Percentiles rank a stretch among this genome's conserved stretches.
Conservation (phyloP, 1,140 invertebrate species). For the Psix sp. region DNA sequence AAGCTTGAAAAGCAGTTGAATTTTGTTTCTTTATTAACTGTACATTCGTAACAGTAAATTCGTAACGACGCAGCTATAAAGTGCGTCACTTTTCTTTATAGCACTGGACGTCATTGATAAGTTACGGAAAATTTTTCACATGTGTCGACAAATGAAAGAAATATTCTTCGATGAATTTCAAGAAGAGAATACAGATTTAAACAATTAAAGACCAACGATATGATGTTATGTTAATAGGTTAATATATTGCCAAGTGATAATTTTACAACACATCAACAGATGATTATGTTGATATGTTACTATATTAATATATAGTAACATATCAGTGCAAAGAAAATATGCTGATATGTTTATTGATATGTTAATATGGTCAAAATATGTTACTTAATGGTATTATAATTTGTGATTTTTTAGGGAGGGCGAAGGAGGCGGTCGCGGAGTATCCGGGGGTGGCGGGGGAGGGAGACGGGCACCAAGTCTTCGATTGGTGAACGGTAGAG, state of each 20-base stretch:
- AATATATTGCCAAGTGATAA: too few relatives aligned
- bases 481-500: slow-evolving; percentile 82
- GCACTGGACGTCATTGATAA: too few relatives aligned
- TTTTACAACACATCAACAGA: too few relatives aligned
- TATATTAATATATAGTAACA: too few relatives aligned
- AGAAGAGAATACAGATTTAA: too few relatives aligned
- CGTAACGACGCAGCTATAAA: too few relatives aligned
- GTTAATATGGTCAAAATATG: neutral
- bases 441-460: slow-evolving; percentile 73
- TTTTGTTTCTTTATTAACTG: slow-evolving; percentile 2
- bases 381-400: slow-evolving; percentile 11
- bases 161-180: neutral
- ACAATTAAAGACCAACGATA: neutral
- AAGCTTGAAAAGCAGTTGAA: neutral
- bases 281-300: too few relatives aligned
- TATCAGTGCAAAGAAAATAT: too few relatives aligned
- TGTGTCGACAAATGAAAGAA: neutral
- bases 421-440: slow-evolving; percentile 73
- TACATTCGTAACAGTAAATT: too few relatives aligned
- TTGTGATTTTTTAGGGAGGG: slow-evolving; percentile 69
- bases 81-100: too few relatives aligned
- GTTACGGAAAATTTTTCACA: neutral
- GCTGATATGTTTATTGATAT: neutral
- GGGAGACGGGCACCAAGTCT: slow-evolving; percentile 83
- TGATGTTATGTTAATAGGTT: too few relatives aligned